These are phyloP conservation scores for Solea senegalensis DNA, from an alignment of 2,113 vertebrate genomes.

Conservation along the genomic window DNA sequence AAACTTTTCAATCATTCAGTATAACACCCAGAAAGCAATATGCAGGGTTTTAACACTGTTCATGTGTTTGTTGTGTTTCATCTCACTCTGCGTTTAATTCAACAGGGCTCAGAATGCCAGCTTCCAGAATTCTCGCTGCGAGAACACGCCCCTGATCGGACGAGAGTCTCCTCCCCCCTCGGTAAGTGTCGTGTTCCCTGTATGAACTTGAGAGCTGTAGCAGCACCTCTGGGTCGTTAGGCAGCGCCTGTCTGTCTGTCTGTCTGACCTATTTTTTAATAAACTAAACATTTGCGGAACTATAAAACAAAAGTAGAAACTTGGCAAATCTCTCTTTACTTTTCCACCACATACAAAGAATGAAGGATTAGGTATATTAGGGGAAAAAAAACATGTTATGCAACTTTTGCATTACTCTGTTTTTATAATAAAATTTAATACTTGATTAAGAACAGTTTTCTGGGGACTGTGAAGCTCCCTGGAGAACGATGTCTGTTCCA, in stretches of 20 bases:
- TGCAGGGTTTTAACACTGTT: neutral
- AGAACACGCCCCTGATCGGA: slow-evolving; percentile 98
- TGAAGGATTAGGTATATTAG: neutral
- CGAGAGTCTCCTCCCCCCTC: slow-evolving; percentile 97
- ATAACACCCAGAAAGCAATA: slow-evolving; percentile 15
- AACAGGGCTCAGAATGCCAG: slow-evolving; percentile 97
- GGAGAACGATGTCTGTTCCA: too few species aligned
- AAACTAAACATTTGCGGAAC: neutral
- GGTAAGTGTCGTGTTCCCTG: slow-evolving; percentile 83
- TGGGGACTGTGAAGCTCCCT: too few species aligned
- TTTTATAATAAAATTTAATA: too few species aligned
- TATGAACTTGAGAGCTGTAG: slow-evolving; percentile 8
- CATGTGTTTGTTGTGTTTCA: slow-evolving; percentile 7
- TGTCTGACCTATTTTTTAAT: neutral
- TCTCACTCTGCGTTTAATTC: slow-evolving; percentile 38
- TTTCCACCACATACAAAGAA: neutral
- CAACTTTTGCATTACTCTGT: too few species aligned
- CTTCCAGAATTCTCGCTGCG: slow-evolving; percentile 98
- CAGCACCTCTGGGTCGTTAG: slow-evolving; percentile 18
- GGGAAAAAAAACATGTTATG: too few species aligned
- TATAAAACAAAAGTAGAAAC: neutral
- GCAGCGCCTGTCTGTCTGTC: slow-evolving; percentile 1
- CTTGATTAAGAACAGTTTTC: too few species aligned
- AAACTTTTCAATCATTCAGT: slow-evolving; percentile 1
- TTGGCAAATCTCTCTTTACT: neutral